Evolutionary conservation across 2,888 invertebrate genomes (phyloP).

Genomic region (Onthophagus sagittarius): DNA sequence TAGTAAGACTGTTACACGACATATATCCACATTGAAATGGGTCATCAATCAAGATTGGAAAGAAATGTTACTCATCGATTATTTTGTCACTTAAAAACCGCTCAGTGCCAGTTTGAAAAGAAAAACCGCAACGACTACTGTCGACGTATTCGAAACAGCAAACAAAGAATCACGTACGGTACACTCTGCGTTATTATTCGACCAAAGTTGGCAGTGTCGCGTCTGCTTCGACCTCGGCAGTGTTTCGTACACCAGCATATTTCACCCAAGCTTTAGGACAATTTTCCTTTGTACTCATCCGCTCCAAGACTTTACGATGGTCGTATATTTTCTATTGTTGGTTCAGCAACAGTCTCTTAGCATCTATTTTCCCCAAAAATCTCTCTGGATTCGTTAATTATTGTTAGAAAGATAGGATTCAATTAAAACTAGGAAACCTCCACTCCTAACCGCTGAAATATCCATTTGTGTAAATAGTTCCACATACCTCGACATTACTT

Average conservation of each 20-base stretch:
- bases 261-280: neutral
- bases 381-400: too few species aligned
- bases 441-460: neutral
- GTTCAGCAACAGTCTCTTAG: neutral
- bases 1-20: too few species aligned
- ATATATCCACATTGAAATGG: neutral
- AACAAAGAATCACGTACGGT: neutral
- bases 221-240: neutral
- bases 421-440: neutral
- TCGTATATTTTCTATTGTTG: neutral
- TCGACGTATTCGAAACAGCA: neutral
- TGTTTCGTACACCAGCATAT: neutral
- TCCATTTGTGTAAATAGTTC: neutral
- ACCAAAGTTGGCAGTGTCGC: neutral
- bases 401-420: neutral
- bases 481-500: neutral
- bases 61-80: neutral
- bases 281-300: neutral
- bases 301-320: neutral
- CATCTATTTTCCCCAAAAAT: too few species aligned
- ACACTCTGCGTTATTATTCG: neutral
- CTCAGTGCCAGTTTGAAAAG: too few species aligned
- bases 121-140: neutral
- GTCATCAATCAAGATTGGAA: neutral
- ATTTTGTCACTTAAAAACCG: too few species aligned